A percentile compares a stretch with the other conserved stretches of the same genome.
Evolutionary conservation across 2,797 vertebrate species (phyloP).

Genomic region (Hemitrygon akajei): DNA sequence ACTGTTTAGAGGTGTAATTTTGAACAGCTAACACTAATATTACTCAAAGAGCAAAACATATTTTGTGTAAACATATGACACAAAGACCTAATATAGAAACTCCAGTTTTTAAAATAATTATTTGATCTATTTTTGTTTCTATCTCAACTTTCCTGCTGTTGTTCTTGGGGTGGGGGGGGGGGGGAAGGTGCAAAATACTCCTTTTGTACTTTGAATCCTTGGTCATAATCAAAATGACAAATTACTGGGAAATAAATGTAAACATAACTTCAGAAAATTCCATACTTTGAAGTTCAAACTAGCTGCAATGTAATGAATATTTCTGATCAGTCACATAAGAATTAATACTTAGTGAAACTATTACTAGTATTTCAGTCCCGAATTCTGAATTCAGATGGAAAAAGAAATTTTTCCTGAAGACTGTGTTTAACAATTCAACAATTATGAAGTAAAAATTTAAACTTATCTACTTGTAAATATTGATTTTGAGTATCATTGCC

Average conservation of each 20-base stretch:
- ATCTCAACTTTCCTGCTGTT: too few relatives aligned
- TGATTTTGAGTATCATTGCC: too few relatives aligned
- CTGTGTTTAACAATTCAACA: too few relatives aligned
- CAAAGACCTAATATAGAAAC: background rate
- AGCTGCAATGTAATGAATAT: background rate
- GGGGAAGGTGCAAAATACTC: background rate
- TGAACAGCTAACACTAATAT: too few relatives aligned
- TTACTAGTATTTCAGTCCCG: background rate
- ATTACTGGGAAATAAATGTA: background rate
- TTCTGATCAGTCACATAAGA: background rate
- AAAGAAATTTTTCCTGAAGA: background rate
- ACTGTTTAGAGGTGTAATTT: background rate
- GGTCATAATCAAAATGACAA: background rate
- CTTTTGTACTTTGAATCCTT: background rate
- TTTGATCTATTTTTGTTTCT: background rate
- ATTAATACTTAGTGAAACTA: background rate
- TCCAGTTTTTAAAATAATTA: background rate
- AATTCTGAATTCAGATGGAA: background rate
- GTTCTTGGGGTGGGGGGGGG: too few relatives aligned
- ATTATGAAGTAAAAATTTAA: background rate
- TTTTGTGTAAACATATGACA: background rate
- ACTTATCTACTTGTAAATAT: background rate
- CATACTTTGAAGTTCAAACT: background rate
- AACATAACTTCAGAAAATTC: background rate
- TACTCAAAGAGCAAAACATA: background rate